Base-by-base conservation (phyloP, 2,797 vertebrate species). In the Phataginus tricuspis region DNA sequence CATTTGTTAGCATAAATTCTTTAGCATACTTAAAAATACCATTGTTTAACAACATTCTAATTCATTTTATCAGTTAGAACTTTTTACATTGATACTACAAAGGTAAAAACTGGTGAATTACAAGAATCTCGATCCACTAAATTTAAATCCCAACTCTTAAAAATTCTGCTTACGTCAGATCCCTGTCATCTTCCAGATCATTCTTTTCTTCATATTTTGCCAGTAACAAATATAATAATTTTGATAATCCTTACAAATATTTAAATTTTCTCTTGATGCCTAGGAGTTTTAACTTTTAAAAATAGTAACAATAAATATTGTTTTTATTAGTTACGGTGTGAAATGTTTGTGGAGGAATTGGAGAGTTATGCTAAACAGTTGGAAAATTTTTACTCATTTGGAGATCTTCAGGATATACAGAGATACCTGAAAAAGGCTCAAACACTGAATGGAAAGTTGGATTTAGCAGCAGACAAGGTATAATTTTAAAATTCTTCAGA, bases 401-500 rank as follows among this genome's bases (percentile, higher is more conserved):
- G 98, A 82, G 99, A 99, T 31, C 79, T 99, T 93, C 92, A 98
- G 0, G 98, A 99, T 74, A 98, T 99, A 63, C 98, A 97, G 90
- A 98, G 98, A 69, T 99, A 99, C 96, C 96, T 99, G 97, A 99
- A 99, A 97, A 99, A 99, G 97, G 98, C 99, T 55, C 98, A 99
- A 95, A 83, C 84, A 0, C 98, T 99, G 49, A 99, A 98, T 93
- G 83, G 91, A 55, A 99, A 99, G 97, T 96, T 99, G 98, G 99
- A 99, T 37, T 66, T 96, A 57, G 99, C 99, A 83, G 98, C 98
- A 86, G 98, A 98, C 89, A 99, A 99, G 99, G 99, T 99, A 98
- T 14, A 90, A 19, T 66, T 95, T 3, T 4, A 55, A 94, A 77
- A 72, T 83, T 80, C 55, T 83, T 53, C 37, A 55, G 45, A 55